Base-by-base conservation (phyloP, 1,140 invertebrate genomes). In the Drosophila ohnishii region DNA sequence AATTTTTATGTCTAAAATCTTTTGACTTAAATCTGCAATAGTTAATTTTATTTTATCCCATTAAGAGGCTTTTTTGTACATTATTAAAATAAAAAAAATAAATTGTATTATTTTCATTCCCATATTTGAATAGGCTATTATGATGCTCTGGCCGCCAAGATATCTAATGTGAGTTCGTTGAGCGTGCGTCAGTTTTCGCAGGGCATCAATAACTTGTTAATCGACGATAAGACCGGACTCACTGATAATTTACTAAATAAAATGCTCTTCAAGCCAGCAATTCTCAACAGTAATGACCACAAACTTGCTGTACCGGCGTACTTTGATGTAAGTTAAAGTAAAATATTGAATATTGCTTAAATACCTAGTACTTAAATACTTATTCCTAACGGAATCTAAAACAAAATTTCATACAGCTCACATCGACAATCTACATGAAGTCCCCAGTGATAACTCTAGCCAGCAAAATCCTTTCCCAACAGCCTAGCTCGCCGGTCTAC, bases 381-480 rank as follows among this genome's bases (percentile, higher is more conserved):
- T 28, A 30, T 28, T 22, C 13, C 5, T 1, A 30, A 30, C 30
- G 19, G 2, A 19, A 14, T 3, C 7, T 37, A 28, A 9, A 16
- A 48, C 25, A 9, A 11, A 16, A 22, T 55, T 30, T 5, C 45
- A 28, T 62, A 1, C 42, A 91, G 90, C 65, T 90, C 2, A 71
- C 78, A 3, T 78, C 74, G 22, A 55, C 53, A 22, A 40, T 80
- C 7, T 76, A 47, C 7, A 87, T 91, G 63, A 91, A 91, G 51
- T 91, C 90, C 2, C 90, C 90, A 0, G 79, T 90, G 5, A 77
- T 91, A 4, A 71, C 65, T 10, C 63, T 90, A 45, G 84, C 87
- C 10, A 73, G 28, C 5, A 59, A 78, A 32, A 39, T 91, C 10
- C 44, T 60, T 9, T 30, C 48, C 3, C 66, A 30, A 22, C 80